Conservation (phyloP, 2,888 invertebrate species). For the Epinotia brunnichana region DNA sequence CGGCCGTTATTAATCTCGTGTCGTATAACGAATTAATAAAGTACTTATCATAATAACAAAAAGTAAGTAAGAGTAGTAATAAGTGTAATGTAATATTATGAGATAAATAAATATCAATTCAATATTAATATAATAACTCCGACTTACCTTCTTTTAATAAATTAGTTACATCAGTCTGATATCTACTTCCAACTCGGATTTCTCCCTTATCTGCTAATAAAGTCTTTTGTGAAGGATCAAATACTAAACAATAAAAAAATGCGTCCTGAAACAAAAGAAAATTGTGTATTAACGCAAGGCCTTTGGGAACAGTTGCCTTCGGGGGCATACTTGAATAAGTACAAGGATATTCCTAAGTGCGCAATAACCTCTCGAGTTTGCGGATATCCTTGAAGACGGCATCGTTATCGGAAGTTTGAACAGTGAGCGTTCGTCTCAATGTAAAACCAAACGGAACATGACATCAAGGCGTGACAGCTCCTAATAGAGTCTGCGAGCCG, state of each 20-base stretch:
- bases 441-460: conserved; percentile 38
- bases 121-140: conserved; percentile 33
- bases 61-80: too few relatives aligned
- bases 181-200: conserved; percentile 95
- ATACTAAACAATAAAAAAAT: conserved; percentile 99
- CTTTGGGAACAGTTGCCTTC: conserved; percentile 20
- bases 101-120: too few relatives aligned
- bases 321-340: conserved; percentile 7
- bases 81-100: too few relatives aligned
- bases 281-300: conserved; percentile 53
- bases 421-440: conserved; percentile 21
- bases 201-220: conserved; percentile 99
- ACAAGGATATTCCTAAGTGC: conserved; percentile 26
- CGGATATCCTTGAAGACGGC: conserved; percentile 29
- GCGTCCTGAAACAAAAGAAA: conserved; percentile 90
- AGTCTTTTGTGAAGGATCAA: conserved; percentile 99
- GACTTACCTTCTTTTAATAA: conserved; percentile 89
- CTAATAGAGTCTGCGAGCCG: conserved; percentile 48
- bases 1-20: not conserved
- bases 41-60: too few relatives aligned
- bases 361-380: conserved; percentile 15
- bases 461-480: conserved; percentile 50
- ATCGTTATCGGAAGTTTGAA: conserved; percentile 29
- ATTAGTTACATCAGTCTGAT: conserved; percentile 96
- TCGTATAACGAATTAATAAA: not conserved